Base-by-base conservation (phyloP, 2,797 vertebrate genomes). In the Trachops cirrhosus region DNA sequence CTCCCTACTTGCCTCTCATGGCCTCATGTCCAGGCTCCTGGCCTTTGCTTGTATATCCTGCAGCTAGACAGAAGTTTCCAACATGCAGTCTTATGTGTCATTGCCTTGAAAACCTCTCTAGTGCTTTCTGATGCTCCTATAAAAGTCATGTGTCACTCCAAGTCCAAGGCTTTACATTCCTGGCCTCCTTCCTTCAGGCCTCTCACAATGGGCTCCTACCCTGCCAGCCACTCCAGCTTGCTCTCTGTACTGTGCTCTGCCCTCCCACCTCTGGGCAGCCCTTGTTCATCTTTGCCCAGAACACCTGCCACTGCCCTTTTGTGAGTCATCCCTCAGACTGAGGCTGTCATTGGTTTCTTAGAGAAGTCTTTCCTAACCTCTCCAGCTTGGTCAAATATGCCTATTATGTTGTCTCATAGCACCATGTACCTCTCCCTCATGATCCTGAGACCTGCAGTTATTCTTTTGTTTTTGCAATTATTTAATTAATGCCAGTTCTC, bases 121-220 rank as follows among this genome's bases (percentile, higher is more conserved):
- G 16, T 10, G 68, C 50, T 14, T 46, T 73, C 71, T 8, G 26
- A 22, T 15, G 52, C 22, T 48, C 48, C 67, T 18, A 19, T n/a
- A 39, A 41, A 80, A 37, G 67, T 29, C 9, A 50, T 3, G 11
- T 10, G 41, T 8, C 3, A 3, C 29, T 59, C 85, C 29, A 0
- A 24, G 32, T n/a, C 0, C 6, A 37, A 15, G 32, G 34, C 41
- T 41, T 32, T 34, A 29, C 29, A 1, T 9, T 2, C 0, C 1
- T 0, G 5, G 29, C 85, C 44, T 67, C 19, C n/a, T 9, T 41
- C 34, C 50, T 32, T 32, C 21, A 11, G 32, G 24, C 48, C 37
- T 34, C n/a, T 50, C n/a, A 8, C 15, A 7, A 21, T 1, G 19
- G 46, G 77, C 19, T 52, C 39, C 21, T 24, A 14, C 24, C 29